Base-by-base conservation (phyloP, 2,797 vertebrate species). In the Molossus alvarezi region DNA sequence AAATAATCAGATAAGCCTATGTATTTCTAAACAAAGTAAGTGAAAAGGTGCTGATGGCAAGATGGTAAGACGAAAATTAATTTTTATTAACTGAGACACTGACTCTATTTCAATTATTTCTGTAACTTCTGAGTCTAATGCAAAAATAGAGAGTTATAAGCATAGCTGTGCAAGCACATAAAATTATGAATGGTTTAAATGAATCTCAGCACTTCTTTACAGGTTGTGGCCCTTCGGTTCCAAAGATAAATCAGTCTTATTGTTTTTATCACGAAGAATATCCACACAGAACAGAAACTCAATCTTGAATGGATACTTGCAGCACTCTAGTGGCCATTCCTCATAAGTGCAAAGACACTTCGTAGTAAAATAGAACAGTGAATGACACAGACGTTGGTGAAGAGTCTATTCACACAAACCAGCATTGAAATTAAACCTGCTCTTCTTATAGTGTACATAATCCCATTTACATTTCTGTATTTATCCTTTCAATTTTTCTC, bases 291-390 rank as follows among this genome's bases (percentile, higher is more conserved):
- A 29, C 51, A 53, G 37, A 55, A 87, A 62, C 21, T 83, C 79
- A 91, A 82, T 58, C 92, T 98, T 98, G 95, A 95, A 96, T 97
- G 97, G 98, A 96, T 97, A 98, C 94, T 96, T 99, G 98, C 98
- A 98, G 99, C 99, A 97, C 98, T 99, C 99, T 99, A 99, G 98
- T 99, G 99, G 98, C 88, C 96, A 72, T 97, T 98, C 85, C 77
- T 96, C 79, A 91, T 97, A 99, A 98, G 97, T 98, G 98, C 98
- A 98, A 88, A 97, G 27, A 65, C 57, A 41, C n/a, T 65, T 64
- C 27, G 21, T 81, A 65, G 25, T 27, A n/a, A 80, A 87, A 71
- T 76, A 83, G 79, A 92, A 88, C 27, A 84, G 65, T 2, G n/a
- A 12, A 7, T 69, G 53, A 62, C 62, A 75, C 12, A 65, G 62